Base-by-base conservation (phyloP, 92 coral and sea anemone species). In the Epizoanthus illoricatus region DNA sequence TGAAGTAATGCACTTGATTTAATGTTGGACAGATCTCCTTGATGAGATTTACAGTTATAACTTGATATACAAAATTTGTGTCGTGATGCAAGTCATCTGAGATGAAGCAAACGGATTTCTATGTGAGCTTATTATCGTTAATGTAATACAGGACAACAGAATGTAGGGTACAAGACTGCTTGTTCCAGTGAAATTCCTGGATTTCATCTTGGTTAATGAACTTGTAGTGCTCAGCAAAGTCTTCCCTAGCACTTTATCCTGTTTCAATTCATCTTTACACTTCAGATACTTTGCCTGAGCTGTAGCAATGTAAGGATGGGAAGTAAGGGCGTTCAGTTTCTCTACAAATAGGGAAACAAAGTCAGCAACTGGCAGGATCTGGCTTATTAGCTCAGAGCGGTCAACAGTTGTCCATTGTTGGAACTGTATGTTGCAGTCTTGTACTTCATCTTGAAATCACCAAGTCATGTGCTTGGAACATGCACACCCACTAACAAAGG, bases 281-380 rank as follows among this genome's bases (percentile, higher is more conserved):
- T 85, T 85, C 49, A 85, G 78, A 76, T 85, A 85, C 88, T 57
- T 85, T 85, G 88, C 84, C 52, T 85, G 88, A 18, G 88, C 78
- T 84, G 47, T 84, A 60, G 87, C 83, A 84, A 84, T 66, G 74
- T 75, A 84, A 20, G 87, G 75, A 65, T 84, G 87, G 12, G 83
- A 10, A 55, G 84, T 85, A 43, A 85, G 64, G 40, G 70, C 58
- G 18, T 76, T 66, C 54, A 85, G 84, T 84, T 76, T 76, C 67
- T 66, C 84, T 4, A 76, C 88, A 68, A 76, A 84, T 18, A 68
- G 84, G 69, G 75, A 76, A 64, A 85, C 68, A 54, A 85, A 85
- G 18, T 66, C 84, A 52, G 39, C 60, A 68, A 67, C 73, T 45
- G 88, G 70, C 76, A 85, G 84, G 56, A 85, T 76, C 84, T 76